phyloP scores from a whole-genome alignment of 1,140 invertebrate genomes.

The Heliconius hermathena region DNA sequence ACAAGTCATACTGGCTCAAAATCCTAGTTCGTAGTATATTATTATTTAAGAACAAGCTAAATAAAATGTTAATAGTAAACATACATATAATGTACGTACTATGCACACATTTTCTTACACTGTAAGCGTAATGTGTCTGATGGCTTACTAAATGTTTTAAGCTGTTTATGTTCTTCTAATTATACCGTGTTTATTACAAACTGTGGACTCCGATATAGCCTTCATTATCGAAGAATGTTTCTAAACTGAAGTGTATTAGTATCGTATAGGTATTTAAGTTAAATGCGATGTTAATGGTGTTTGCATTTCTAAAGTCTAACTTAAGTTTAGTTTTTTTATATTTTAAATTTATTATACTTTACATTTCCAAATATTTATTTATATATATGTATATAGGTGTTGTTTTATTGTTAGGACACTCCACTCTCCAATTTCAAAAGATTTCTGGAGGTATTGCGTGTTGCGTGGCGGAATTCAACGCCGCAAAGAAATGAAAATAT shows the following conservation, averaged over 20 bases:
- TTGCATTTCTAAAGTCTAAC: not conserved
- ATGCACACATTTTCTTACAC: not conserved
- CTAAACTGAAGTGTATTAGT: not conserved
- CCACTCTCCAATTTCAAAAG: too few species aligned
- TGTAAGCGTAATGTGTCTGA: conserved; percentile 5
- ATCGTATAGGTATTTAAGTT: not conserved
- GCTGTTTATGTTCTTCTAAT: conserved; percentile 7
- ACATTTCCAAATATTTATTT: too few species aligned
- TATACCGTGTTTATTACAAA: conserved; percentile 4
- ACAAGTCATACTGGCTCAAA: not conserved
- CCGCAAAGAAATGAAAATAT: too few species aligned
- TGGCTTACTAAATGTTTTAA: conserved; percentile 6
- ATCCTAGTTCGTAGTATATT: not conserved
- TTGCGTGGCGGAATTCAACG: too few species aligned
- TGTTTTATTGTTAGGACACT: too few species aligned
- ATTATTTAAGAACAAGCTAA: not conserved
- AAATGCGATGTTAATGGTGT: not conserved
- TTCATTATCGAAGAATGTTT: not conserved
- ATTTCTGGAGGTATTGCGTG: too few species aligned
- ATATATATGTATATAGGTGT: too few species aligned
- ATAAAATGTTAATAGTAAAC: not conserved
- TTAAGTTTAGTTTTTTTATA: too few species aligned
- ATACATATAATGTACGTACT: not conserved
- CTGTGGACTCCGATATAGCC: not conserved
- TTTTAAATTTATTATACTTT: too few species aligned